These are phyloP conservation scores for Ceratosolen solmsi DNA, from an alignment of 1,140 invertebrate species.

Conservation along the genomic window DNA sequence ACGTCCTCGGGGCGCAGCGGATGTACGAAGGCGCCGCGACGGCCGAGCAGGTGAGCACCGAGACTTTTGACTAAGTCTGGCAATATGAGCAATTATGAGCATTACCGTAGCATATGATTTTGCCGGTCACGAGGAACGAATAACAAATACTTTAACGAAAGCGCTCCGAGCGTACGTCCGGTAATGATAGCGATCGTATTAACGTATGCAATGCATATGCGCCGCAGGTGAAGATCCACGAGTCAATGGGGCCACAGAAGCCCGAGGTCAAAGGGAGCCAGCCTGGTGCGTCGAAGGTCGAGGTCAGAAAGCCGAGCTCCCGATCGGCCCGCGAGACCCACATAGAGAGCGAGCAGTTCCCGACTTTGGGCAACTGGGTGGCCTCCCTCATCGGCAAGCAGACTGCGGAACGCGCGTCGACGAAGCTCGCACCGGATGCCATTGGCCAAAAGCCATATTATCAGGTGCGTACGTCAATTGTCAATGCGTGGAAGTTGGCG, in stretches of 20 bases:
- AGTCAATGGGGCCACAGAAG: neutral
- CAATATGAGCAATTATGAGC: too few species aligned
- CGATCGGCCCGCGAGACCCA: neutral
- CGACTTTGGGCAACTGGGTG: constrained; percentile 66
- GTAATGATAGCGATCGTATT: too few species aligned
- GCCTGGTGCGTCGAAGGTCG: neutral
- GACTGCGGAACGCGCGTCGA: neutral
- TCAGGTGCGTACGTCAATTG: constrained; percentile 15
- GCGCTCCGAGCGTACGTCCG: too few species aligned
- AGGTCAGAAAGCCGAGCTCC: neutral
- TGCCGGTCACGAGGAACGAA: too few species aligned
- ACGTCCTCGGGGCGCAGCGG: neutral
- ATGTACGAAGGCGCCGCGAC: neutral
- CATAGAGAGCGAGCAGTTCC: constrained; percentile 63
- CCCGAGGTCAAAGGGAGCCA: neutral
- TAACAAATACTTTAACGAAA: too few species aligned
- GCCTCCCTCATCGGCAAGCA: neutral
- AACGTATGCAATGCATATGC: too few species aligned
- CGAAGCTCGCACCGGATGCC: neutral
- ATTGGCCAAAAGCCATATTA: neutral
- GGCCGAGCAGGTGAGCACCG: constrained; percentile 21
- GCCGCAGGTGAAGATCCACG: neutral
- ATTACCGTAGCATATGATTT: too few species aligned
- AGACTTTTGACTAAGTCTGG: too few species aligned
- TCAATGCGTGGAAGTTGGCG: neutral